Evolutionary conservation across 2,797 vertebrate genomes (phyloP).

Genomic region (Meriones psammophilus): DNA sequence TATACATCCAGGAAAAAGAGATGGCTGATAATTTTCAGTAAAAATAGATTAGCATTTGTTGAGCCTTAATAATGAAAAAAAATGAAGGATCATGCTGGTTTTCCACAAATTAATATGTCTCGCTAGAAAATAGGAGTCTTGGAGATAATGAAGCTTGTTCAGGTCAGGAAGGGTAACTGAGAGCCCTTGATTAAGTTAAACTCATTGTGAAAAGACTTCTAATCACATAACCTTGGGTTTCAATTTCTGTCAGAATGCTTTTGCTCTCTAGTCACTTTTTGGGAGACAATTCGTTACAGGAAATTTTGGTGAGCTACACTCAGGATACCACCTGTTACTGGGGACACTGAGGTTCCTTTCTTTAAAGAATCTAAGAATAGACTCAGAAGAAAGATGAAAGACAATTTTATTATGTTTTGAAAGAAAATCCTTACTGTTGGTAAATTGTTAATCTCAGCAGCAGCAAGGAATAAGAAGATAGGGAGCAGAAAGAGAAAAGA

Average conservation of each 20-base stretch:
- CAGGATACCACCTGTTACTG: neutral
- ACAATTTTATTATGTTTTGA: neutral
- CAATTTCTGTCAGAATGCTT: neutral
- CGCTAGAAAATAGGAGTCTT: neutral
- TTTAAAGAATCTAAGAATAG: neutral
- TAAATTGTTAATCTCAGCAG: neutral
- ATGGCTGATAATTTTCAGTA: neutral
- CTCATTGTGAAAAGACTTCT: neutral
- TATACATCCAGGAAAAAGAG: neutral
- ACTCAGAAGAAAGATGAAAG: neutral
- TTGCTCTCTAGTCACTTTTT: neutral
- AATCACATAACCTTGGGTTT: neutral
- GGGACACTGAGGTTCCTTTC: neutral
- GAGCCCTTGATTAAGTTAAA: neutral
- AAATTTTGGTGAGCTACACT: neutral
- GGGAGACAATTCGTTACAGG: neutral
- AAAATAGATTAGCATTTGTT: neutral
- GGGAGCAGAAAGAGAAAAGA: neutral
- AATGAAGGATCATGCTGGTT: neutral
- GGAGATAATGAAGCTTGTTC: neutral
- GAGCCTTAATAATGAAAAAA: neutral
- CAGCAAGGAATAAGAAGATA: neutral
- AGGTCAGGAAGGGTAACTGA: neutral
- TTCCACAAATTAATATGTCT: neutral
- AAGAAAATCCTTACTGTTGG: neutral